Evolutionary conservation across 2,888 invertebrate genomes (phyloP).

Genomic region (Slavum lentiscoides): DNA sequence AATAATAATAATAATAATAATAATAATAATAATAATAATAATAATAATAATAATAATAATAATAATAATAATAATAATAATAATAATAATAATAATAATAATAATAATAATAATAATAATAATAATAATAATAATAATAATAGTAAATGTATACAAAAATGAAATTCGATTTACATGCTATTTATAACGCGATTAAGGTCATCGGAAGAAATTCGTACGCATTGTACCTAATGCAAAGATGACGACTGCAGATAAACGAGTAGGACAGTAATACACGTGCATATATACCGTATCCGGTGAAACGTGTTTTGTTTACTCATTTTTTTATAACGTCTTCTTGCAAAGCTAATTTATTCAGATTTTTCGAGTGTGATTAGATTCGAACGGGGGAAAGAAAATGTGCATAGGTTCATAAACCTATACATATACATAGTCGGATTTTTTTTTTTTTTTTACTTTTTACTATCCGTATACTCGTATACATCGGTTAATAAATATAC

Average conservation of each 20-base stretch:
- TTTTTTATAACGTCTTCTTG: not conserved
- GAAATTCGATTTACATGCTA: not conserved
- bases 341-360: conserved; percentile 38
- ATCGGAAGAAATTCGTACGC: not conserved
- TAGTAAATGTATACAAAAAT: not conserved
- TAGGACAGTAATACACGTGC: not conserved
- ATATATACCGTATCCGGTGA: conserved; percentile 16
- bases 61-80: no score
- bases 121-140: no score
- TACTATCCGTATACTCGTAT: not conserved
- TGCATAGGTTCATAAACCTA: not conserved
- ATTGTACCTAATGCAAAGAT: not conserved
- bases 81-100: no score
- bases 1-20: no score
- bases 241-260: not conserved
- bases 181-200: conserved; percentile 33
- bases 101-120: no score
- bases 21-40: no score
- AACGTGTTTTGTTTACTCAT: conserved; percentile 28
- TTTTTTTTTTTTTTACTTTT: not conserved
- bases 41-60: no score
- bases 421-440: not conserved
- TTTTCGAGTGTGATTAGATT: conserved; percentile 20
- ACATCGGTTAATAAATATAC: not conserved
- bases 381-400: not conserved